Percentiles rank a stretch among this genome's conserved stretches.
Conservation (phyloP, 2,888 invertebrate species). For the Ormyrus pomaceus region DNA sequence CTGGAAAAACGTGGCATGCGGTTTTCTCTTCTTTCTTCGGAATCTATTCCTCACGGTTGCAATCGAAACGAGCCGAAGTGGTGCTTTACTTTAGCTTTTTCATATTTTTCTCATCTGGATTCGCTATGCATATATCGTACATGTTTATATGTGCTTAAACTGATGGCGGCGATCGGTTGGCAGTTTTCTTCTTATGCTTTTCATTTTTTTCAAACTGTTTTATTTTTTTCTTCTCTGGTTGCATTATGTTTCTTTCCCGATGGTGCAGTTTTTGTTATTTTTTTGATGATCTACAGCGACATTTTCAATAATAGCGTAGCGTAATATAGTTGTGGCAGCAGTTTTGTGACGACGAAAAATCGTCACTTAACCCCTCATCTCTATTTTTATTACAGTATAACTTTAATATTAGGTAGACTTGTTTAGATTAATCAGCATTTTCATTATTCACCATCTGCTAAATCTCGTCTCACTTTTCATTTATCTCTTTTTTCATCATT, state of each 20-base stretch:
- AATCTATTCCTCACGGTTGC: conserved; percentile 51
- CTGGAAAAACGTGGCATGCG: conserved; percentile 55
- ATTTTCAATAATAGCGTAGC: conserved; percentile 59
- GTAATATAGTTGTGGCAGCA: conserved; percentile 63
- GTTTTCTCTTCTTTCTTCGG: conserved; percentile 45
- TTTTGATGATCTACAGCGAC: conserved; percentile 56
- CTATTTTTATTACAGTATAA: conserved; percentile 61
- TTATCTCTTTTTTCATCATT: conserved; percentile 58
- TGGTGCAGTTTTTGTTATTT: conserved; percentile 10
- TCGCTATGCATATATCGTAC: conserved; percentile 57
- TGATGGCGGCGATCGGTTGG: conserved; percentile 53
- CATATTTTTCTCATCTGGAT: conserved; percentile 38
- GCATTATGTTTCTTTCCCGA: conserved; percentile 15
- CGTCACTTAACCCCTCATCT: conserved; percentile 69
- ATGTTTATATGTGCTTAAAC: conserved; percentile 45
- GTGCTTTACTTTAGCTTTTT: conserved; percentile 42
- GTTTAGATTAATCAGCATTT: conserved; percentile 67
- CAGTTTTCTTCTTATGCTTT: conserved; percentile 57
- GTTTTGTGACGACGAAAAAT: conserved; percentile 65
- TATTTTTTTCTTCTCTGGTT: conserved; percentile 41
- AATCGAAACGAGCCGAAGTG: conserved; percentile 55
- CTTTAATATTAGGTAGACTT: conserved; percentile 74
- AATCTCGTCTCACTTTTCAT: conserved; percentile 54
- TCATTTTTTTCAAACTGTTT: background rate
- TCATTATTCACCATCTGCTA: conserved; percentile 41